A percentile compares a stretch with the other conserved stretches of the same genome.
phyloP scores from a whole-genome alignment of 2,797 vertebrate species.

The Hylomyscus alleni region DNA sequence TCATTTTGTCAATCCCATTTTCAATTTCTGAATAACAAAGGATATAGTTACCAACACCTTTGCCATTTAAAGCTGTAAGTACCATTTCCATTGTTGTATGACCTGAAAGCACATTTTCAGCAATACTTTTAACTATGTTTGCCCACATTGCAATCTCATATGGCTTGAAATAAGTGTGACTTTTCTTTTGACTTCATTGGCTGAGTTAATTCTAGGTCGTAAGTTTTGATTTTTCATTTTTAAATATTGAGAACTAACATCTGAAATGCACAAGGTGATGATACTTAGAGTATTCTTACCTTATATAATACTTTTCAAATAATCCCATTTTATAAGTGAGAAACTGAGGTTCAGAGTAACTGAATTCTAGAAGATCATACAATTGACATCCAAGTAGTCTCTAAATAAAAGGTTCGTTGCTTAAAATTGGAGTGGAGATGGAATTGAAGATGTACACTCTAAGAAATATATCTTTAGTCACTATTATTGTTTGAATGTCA shows the following conservation, averaged over 20 bases:
- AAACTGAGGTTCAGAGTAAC: neutral
- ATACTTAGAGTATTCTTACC: neutral
- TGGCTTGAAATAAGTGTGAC: neutral
- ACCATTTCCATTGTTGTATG: neutral
- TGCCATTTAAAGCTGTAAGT: neutral
- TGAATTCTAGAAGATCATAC: constrained; percentile 13
- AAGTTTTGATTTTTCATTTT: neutral
- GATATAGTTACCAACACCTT: neutral
- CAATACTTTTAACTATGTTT: neutral
- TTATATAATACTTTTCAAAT: neutral
- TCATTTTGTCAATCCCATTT: neutral
- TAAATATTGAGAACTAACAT: constrained; percentile 5
- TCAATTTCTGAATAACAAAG: neutral
- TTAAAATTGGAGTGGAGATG: neutral
- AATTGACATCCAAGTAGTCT: neutral
- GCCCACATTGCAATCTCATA: neutral
- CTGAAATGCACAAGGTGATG: neutral
- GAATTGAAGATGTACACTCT: neutral
- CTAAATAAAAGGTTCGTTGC: neutral
- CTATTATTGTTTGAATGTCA: constrained; percentile 2
- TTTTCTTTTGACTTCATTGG: neutral
- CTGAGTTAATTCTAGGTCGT: neutral
- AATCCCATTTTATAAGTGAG: neutral
- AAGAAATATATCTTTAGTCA: neutral
- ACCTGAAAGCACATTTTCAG: neutral